phyloP scores from a whole-genome alignment of 2,888 invertebrate species.

The Pycnomerus fuliginosus region DNA sequence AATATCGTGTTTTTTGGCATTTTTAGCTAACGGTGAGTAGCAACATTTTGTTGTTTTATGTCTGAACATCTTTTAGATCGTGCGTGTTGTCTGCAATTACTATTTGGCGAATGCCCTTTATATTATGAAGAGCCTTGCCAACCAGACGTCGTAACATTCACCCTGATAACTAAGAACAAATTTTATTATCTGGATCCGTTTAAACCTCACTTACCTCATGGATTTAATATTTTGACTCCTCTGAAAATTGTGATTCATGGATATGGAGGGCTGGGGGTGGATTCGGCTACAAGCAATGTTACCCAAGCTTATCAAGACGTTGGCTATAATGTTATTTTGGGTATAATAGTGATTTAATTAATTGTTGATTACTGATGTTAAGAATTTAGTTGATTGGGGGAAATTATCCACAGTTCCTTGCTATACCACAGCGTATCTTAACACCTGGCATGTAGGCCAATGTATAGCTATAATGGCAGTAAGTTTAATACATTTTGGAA shows the following conservation, averaged over 20 bases:
- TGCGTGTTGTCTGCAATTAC: slow-evolving; percentile 11
- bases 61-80: slow-evolving; percentile 1
- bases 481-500: slow-evolving; percentile 47
- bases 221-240: slow-evolving; percentile 35
- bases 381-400: slow-evolving; percentile 57
- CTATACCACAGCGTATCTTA: slow-evolving; percentile 59
- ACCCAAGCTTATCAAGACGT: slow-evolving; percentile 42
- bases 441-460: slow-evolving; percentile 60
- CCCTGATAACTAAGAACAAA: slow-evolving; percentile 35
- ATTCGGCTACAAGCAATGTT: slow-evolving; percentile 46
- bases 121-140: slow-evolving; percentile 50
- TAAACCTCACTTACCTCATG: slow-evolving; percentile 37
- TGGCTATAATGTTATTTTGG: slow-evolving; percentile 45
- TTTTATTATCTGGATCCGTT: slow-evolving; percentile 40
- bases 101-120: slow-evolving; percentile 41
- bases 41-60: background rate
- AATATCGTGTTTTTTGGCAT: background rate
- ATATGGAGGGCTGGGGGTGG: slow-evolving; percentile 49
- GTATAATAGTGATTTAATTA: slow-evolving; percentile 21
- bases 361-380: background rate
- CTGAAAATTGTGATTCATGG: slow-evolving; percentile 51
- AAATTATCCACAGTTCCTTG: slow-evolving; percentile 56
- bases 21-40: slow-evolving; percentile 5
- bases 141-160: slow-evolving; percentile 44
- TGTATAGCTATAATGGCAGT: slow-evolving; percentile 56